Percentiles rank a stretch among this genome's conserved stretches.
Evolutionary conservation across 2,888 invertebrate genomes (phyloP).

Genomic region (Pediacus dermestoides): DNA sequence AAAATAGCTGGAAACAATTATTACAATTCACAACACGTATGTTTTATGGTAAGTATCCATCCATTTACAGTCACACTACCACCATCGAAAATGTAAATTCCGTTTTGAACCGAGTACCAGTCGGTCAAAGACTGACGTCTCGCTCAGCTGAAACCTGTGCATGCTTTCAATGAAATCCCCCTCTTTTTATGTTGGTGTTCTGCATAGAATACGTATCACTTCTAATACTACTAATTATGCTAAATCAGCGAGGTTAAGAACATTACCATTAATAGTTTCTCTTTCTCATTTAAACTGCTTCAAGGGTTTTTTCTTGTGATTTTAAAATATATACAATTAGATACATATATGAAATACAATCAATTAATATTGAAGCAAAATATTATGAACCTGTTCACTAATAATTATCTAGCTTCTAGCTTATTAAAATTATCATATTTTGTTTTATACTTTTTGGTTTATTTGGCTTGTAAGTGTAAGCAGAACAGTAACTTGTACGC

Average conservation of each 20-base stretch:
- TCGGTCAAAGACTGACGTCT: slow-evolving; percentile 36
- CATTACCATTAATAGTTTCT: background rate
- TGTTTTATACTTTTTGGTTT: too few relatives aligned
- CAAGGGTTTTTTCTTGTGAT: background rate
- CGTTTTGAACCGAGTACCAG: slow-evolving; percentile 29
- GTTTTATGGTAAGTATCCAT: slow-evolving; percentile 10
- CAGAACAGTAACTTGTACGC: too few relatives aligned
- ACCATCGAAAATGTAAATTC: slow-evolving; percentile 20
- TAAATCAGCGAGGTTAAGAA: slow-evolving; percentile 10
- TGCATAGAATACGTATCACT: slow-evolving; percentile 20
- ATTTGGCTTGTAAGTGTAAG: too few relatives aligned
- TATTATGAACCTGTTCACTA: slow-evolving; percentile 5
- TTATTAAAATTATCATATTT: slow-evolving; percentile 5
- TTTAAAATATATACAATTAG: slow-evolving; percentile 1
- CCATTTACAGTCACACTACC: slow-evolving; percentile 21
- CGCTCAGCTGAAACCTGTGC: slow-evolving; percentile 28
- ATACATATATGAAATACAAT: background rate
- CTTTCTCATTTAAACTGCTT: too few relatives aligned
- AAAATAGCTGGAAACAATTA: slow-evolving; percentile 7
- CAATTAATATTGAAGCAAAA: background rate
- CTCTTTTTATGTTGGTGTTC: slow-evolving; percentile 6
- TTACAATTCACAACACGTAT: slow-evolving; percentile 13
- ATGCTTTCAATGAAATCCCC: slow-evolving; percentile 37
- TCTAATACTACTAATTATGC: slow-evolving; percentile 23
- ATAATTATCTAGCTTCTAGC: too few relatives aligned